Base-by-base conservation (phyloP, 1,140 invertebrate genomes). In the Elymnias hypermnestra region DNA sequence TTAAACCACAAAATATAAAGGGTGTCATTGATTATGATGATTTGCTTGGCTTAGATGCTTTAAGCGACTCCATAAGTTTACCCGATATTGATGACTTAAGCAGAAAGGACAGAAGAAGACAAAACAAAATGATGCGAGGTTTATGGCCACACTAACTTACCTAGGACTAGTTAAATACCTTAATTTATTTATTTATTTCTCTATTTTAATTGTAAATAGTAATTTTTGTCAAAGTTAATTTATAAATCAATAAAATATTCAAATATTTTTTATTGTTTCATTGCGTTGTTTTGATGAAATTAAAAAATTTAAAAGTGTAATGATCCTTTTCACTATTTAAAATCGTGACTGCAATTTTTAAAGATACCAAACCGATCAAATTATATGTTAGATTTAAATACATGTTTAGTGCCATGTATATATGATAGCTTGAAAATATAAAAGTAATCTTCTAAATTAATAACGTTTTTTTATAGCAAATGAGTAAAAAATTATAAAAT, bases 111-210 rank as follows among this genome's bases (percentile, higher is more conserved):
- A 73, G 72, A 50, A 71, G 79, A 63, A 75, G 83, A 65, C 82
- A 83, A 72, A 87, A 87, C 57, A 87, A 86, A 77, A 87, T 87
- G 86, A 83, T 86, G 78, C 73, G 67, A 13, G 71, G 76, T 8
- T 61, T 83, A 44, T 81, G 77, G 72, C 67, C 72, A 35, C 53
- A 70, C 55, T 75, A 56, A 42, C 53, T 54, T n/a, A n/a, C n/a
- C n/a, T n/a, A n/a, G n/a, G n/a, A n/a, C n/a, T n/a, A n/a, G n/a
- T n/a, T n/a, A n/a, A n/a, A n/a, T n/a, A n/a, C n/a, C n/a, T n/a
- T n/a, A n/a, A n/a, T 56, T 59, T 57, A 65, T 54, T 63, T 73
- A 76, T 72, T 81, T 72, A 69, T 75, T 63, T 68, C 46, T 72
- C 72, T 72, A 70, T 71, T 71, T 70, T 37, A 48, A 53, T 55